A percentile compares a stretch with the other conserved stretches of the same genome.
These are phyloP conservation scores for Trissolcus basalis DNA, from an alignment of 1,140 invertebrate species.

Conservation along the genomic window DNA sequence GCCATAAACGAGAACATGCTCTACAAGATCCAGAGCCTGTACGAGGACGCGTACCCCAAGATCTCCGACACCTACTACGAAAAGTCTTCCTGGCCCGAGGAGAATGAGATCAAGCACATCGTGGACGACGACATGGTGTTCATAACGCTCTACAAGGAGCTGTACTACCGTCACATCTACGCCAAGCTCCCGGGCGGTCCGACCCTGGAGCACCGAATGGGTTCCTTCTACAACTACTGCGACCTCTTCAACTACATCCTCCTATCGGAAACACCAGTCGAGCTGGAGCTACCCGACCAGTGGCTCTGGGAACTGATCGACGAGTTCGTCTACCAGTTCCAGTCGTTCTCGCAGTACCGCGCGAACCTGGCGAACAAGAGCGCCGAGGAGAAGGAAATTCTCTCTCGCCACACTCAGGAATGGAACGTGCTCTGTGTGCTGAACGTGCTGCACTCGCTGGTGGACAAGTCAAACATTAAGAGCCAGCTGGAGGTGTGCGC, in stretches of 20 bases:
- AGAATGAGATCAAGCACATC: slow-evolving; percentile 84
- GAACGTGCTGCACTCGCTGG: slow-evolving; percentile 97
- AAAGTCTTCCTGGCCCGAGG: slow-evolving; percentile 92
- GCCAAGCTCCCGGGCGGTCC: slow-evolving; percentile 80
- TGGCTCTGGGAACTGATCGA: slow-evolving; percentile 99
- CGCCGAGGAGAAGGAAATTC: slow-evolving; percentile 86
- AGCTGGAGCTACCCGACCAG: slow-evolving; percentile 95
- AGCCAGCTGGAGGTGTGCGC: slow-evolving; percentile 94
- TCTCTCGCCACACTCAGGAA: slow-evolving; percentile 87
- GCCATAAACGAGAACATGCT: slow-evolving; percentile 91
- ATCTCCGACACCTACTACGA: slow-evolving; percentile 94
- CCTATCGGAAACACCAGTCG: slow-evolving; percentile 90
- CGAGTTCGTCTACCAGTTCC: slow-evolving; percentile 97
- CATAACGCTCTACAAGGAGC: slow-evolving; percentile 96
- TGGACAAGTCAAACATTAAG: slow-evolving; percentile 99
- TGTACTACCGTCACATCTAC: slow-evolving; percentile 98
- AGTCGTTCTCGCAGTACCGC: slow-evolving; percentile 94
- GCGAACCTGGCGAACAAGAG: slow-evolving; percentile 91
- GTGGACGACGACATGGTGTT: slow-evolving; percentile 90
- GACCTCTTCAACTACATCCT: slow-evolving; percentile 98
- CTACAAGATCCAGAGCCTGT: slow-evolving; percentile 91
- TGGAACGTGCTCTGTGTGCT: slow-evolving; percentile 99
- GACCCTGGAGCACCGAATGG: slow-evolving; percentile 92
- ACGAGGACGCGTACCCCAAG: slow-evolving; percentile 91
- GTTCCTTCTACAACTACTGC: slow-evolving; percentile 99